Base-by-base conservation (phyloP, 2,888 invertebrate species). In the Drosophila algonquin region DNA sequence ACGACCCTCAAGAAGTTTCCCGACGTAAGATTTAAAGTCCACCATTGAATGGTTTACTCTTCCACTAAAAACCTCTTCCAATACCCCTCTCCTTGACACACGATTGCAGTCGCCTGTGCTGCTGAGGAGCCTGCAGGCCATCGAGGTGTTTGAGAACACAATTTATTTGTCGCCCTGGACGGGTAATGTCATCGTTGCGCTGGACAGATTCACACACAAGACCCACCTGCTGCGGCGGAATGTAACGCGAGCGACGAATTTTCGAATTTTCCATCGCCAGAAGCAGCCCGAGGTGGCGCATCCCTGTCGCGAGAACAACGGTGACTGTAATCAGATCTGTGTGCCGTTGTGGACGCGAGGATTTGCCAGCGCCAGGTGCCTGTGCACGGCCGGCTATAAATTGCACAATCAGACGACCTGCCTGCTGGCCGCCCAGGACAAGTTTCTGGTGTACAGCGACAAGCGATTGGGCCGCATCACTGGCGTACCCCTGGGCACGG, bases 241-340 rank as follows among this genome's bases (percentile, higher is more conserved):
- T 89, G 93, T 94, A 62, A 94, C 93, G 63, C 93, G 94, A 45
- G 95, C 95, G 14, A 93, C 94, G 86, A 94, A 94, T 83, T 94
- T 95, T 79, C 94, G 95, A 77, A 94, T 96, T 54, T 96, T 95
- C 92, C 97, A 97, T 93, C 93, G 95, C 63, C 96, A 95, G 90
- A 93, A 95, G 63, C 97, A 97, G 92, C 97, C 97, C 12, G 93
- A 94, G 88, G 94, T 94, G 84, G 92, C 93, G 10, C 96, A 96
- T 93, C 95, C 96, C 40, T 96, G 96, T 92, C 94, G 94, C 75
- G 92, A 92, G 47, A 92, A 93, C 85, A 94, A 95, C 89, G 95
- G 95, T 76, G 94, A 94, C 75, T 97, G 97, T 93, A 94, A 94
- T 80, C 96, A 97, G 92, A 93, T 97, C 74, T 97, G 97, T 92